A percentile compares a stretch with the other conserved stretches of the same genome.
Evolutionary conservation across 1,140 invertebrate genomes (phyloP).

Genomic region (Drosophila pandora): DNA sequence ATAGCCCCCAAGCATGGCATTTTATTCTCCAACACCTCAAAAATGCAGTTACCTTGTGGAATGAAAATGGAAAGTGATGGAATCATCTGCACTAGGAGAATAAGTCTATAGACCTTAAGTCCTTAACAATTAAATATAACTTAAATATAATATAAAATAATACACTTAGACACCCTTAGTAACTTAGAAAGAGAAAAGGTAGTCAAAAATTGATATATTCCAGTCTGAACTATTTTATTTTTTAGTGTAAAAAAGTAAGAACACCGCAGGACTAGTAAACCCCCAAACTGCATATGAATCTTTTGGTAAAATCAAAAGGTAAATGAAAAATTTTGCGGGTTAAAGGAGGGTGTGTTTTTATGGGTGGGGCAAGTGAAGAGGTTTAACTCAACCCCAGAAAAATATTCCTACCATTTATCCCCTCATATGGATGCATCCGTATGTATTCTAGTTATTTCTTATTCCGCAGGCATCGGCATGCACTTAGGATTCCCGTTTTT

Average conservation of each 20-base stretch:
- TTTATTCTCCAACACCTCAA: conserved; percentile 7
- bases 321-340: conserved; percentile 45
- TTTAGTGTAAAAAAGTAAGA: neutral
- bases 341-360: conserved; percentile 8
- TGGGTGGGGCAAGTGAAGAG: neutral
- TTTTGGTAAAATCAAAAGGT: conserved; percentile 18
- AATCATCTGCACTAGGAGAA: neutral
- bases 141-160: no score
- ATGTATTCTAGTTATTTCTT: conserved; percentile 27
- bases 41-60: conserved; percentile 6
- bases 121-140: no score
- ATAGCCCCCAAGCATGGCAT: neutral
- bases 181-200: no score
- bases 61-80: neutral
- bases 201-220: no score
- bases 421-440: neutral
- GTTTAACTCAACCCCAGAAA: neutral
- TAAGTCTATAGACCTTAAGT: no score
- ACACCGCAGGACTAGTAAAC: neutral
- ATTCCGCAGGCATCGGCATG: conserved; percentile 34
- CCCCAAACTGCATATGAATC: conserved; percentile 52
- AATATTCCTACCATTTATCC: conserved; percentile 4
- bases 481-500: conserved; percentile 23
- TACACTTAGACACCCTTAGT: no score
- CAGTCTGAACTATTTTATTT: neutral